A percentile compares a stretch with the other conserved stretches of the same genome.
Conservation (phyloP, 2,113 vertebrate genomes). For the Colistium nudipinnis region DNA sequence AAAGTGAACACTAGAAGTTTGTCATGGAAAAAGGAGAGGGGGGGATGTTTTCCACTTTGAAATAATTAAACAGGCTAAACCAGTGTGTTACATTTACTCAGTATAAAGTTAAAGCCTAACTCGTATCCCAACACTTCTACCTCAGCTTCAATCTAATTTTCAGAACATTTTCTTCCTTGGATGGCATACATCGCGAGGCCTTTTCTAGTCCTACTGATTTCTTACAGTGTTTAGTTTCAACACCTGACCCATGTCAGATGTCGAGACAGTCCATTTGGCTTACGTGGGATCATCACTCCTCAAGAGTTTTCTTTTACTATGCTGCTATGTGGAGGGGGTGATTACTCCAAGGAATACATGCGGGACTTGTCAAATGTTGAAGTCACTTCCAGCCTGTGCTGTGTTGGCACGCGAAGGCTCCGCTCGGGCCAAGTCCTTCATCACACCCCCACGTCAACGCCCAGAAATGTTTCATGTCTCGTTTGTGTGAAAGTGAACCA, state of each 20-base stretch:
- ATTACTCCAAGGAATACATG: background rate
- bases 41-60: background rate
- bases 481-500: background rate
- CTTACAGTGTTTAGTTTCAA: background rate
- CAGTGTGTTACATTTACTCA: too few species aligned
- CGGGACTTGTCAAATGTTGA: background rate
- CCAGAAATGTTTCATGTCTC: conserved; percentile 1
- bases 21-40: background rate
- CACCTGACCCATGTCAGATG: too few species aligned
- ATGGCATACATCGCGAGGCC: background rate
- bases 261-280: too few species aligned
- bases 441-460: background rate
- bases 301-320: too few species aligned
- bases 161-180: too few species aligned
- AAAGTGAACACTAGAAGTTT: background rate
- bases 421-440: background rate
- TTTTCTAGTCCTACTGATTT: background rate
- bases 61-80: background rate
- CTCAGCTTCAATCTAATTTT: too few species aligned
- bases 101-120: background rate
- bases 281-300: background rate
- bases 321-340: too few species aligned
- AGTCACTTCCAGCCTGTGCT: background rate
- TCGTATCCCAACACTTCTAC: background rate
- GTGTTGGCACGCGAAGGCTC: background rate